phyloP scores from a whole-genome alignment of 2,888 invertebrate genomes.

The Punctoribates punctum region DNA sequence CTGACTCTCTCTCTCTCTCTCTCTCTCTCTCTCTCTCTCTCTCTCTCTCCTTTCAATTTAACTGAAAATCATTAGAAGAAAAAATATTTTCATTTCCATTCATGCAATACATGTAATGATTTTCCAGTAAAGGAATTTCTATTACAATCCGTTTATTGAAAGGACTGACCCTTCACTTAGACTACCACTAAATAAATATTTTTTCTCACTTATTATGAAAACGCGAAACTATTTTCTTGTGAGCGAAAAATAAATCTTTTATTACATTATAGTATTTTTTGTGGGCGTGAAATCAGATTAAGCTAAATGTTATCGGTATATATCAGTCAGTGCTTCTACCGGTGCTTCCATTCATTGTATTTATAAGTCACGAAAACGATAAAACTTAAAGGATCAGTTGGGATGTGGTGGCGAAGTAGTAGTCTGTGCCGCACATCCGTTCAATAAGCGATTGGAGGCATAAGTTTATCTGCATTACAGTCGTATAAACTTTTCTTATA shows the following conservation, averaged over 20 bases:
- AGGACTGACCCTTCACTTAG: no score
- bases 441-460: background rate
- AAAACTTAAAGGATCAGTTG: background rate
- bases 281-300: background rate
- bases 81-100: no score
- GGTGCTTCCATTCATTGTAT: background rate
- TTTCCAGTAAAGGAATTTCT: no score
- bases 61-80: background rate
- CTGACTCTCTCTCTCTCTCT: background rate
- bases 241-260: background rate
- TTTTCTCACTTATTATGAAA: background rate
- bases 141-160: no score
- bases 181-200: no score
- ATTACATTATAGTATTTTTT: constrained; percentile 6
- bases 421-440: background rate
- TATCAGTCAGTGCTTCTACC: background rate
- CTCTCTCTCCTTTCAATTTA: background rate
- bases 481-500: constrained; percentile 11
- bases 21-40: background rate
- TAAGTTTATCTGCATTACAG: constrained; percentile 1
- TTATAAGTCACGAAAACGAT: background rate
- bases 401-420: background rate
- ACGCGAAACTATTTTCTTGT: no score
- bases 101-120: no score
- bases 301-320: constrained; percentile 2